These are phyloP conservation scores for Colletes collaris DNA, from an alignment of 2,888 invertebrate genomes.

Conservation along the genomic window DNA sequence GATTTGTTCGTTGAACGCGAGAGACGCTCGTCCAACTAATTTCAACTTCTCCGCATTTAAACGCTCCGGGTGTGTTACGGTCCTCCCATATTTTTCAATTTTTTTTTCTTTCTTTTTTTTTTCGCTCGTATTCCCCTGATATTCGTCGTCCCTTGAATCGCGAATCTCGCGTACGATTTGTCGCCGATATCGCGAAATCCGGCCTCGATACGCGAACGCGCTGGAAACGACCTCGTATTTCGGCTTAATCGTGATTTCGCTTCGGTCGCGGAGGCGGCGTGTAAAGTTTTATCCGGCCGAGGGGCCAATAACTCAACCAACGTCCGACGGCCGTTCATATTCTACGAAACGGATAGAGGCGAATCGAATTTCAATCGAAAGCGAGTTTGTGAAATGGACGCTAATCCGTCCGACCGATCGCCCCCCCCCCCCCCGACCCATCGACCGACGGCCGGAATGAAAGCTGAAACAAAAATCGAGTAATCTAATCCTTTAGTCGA, in stretches of 20 bases:
- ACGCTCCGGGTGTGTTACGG: neutral
- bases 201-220: no score
- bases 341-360: conserved; percentile 32
- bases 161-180: neutral
- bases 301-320: conserved; percentile 32
- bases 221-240: neutral
- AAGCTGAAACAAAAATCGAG: conserved; percentile 64
- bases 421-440: neutral
- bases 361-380: conserved; percentile 57
- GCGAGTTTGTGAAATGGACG: conserved; percentile 59
- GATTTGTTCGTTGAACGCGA: conserved; percentile 62
- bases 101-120: neutral
- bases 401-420: conserved; percentile 48
- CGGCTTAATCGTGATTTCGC: conserved; percentile 15
- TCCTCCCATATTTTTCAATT: neutral
- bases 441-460: conserved; percentile 22
- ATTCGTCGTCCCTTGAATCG: neutral
- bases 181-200: conserved; percentile 4
- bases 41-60: conserved; percentile 52
- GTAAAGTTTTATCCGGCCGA: conserved; percentile 25
- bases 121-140: neutral
- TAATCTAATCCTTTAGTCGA: conserved; percentile 62
- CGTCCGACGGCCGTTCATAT: conserved; percentile 34
- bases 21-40: conserved; percentile 64
- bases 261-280: neutral